Evolutionary conservation across 1,140 invertebrate genomes (phyloP).

Genomic region (Melanaphis sacchari): DNA sequence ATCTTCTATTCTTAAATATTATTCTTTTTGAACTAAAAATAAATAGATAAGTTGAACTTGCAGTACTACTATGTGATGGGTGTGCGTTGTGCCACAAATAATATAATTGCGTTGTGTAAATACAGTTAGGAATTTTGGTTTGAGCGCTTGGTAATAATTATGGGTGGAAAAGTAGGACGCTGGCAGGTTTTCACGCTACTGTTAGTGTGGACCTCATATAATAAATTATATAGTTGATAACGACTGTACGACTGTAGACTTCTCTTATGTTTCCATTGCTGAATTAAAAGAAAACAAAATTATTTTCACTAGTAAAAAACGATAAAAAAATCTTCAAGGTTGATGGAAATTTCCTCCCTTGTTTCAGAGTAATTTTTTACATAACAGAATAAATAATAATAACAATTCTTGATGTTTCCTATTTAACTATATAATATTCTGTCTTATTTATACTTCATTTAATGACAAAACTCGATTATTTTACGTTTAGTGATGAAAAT

Average conservation of each 20-base stretch:
- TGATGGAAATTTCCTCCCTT: neutral
- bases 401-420: neutral
- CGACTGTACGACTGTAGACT: neutral
- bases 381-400: neutral
- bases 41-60: neutral
- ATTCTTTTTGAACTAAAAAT: neutral
- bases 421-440: neutral
- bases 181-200: constrained; percentile 13
- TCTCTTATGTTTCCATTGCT: neutral
- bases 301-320: neutral
- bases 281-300: constrained; percentile 52
- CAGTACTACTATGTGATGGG: neutral
- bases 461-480: neutral
- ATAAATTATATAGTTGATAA: constrained; percentile 46
- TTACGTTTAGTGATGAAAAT: neutral
- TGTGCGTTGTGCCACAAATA: neutral
- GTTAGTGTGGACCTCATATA: neutral
- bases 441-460: neutral
- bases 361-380: neutral
- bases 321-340: neutral
- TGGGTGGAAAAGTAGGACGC: constrained; percentile 42
- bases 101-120: constrained; percentile 32
- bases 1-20: neutral
- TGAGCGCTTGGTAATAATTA: neutral
- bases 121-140: constrained; percentile 55